Evolutionary conservation across 2,113 vertebrate species (phyloP).

Genomic region (Vidua macroura): DNA sequence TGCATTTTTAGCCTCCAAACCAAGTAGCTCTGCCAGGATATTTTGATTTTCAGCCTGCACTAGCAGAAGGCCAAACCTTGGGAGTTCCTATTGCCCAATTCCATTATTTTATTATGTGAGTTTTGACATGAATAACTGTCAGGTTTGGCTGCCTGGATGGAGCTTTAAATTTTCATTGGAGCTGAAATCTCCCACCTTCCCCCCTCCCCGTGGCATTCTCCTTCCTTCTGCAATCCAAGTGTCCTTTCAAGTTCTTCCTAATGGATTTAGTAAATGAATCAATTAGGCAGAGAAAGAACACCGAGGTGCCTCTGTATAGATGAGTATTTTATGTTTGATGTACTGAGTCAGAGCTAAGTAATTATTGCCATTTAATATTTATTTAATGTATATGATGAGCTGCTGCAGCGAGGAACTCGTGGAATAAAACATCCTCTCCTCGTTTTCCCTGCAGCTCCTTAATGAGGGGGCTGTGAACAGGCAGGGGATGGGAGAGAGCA

Average conservation of each 20-base stretch:
- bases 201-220: neutral
- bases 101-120: neutral
- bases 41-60: neutral
- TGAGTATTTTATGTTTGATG: neutral
- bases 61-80: neutral
- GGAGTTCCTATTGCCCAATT: neutral
- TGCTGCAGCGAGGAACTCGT: neutral
- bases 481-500: neutral
- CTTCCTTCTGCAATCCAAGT: neutral
- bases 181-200: neutral
- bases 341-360: neutral
- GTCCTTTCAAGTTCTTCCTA: neutral
- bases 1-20: neutral
- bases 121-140: neutral
- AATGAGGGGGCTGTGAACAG: neutral
- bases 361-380: neutral
- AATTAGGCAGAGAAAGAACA: neutral
- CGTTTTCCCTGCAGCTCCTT: neutral
- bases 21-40: neutral
- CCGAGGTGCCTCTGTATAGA: neutral
- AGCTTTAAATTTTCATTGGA: neutral
- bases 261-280: neutral
- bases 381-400: neutral
- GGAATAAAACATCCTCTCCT: neutral
- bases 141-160: neutral